A percentile compares a stretch with the other conserved stretches of the same genome.
These are phyloP conservation scores for Glomeris marginata DNA, from an alignment of 2,888 invertebrate genomes.

Conservation along the genomic window DNA sequence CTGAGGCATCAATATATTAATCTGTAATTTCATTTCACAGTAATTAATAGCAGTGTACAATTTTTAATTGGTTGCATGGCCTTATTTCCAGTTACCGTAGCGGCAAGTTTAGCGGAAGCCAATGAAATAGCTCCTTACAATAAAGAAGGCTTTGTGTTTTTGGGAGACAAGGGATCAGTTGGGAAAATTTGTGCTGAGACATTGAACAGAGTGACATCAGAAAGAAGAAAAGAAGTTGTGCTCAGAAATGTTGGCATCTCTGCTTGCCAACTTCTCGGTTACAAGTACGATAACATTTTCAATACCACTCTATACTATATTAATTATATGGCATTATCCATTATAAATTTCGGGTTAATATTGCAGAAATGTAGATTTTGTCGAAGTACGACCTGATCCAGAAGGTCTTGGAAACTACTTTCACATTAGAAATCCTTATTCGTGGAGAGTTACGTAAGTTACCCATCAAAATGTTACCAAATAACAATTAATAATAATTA, in stretches of 20 bases:
- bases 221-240: constrained; percentile 35
- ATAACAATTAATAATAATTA: no score
- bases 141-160: constrained; percentile 65
- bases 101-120: constrained; percentile 47
- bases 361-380: constrained; percentile 48
- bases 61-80: not conserved
- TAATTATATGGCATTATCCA: not conserved
- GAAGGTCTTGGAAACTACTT: constrained; percentile 51
- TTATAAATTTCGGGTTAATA: constrained; percentile 18
- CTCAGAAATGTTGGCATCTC: constrained; percentile 59
- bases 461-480: no score
- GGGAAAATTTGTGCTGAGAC: constrained; percentile 72
- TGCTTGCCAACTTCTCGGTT: constrained; percentile 58
- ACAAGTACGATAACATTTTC: constrained; percentile 41
- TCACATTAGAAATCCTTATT: constrained; percentile 63
- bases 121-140: constrained; percentile 36
- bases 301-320: not conserved
- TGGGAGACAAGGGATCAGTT: constrained; percentile 63
- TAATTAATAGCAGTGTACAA: no score
- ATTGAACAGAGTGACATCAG: constrained; percentile 44
- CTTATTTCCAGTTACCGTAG: constrained; percentile 48
- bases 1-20: not conserved
- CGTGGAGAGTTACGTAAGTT: constrained; percentile 30
- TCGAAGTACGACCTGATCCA: constrained; percentile 47
- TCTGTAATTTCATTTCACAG: not conserved